Conservation (phyloP, 2,113 vertebrate species). For the Irena cyanogastra region DNA sequence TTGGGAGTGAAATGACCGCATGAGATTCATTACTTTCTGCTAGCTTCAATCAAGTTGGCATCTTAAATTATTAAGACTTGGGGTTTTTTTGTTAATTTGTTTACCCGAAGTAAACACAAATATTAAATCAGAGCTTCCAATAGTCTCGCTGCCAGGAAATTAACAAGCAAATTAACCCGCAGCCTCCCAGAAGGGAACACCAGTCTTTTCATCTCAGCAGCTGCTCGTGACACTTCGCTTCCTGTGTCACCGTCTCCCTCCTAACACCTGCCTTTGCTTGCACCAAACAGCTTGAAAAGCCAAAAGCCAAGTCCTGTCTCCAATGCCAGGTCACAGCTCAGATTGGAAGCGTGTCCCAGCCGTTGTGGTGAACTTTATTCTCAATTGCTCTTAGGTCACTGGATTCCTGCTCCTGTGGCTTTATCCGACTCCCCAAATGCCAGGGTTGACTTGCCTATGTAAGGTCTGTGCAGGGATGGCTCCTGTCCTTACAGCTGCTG, state of each 20-base stretch:
- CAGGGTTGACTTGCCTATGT: conserved; percentile 44
- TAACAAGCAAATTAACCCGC: conserved; percentile 20
- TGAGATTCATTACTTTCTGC: not conserved
- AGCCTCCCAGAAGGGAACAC: not conserved
- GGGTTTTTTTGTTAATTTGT: conserved; percentile 24
- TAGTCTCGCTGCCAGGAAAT: not conserved
- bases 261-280: not conserved
- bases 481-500: conserved; percentile 47
- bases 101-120: not conserved
- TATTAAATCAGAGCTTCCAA: conserved; percentile 37
- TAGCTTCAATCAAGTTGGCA: not conserved
- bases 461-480: not conserved
- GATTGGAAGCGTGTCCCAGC: not conserved
- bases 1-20: not conserved
- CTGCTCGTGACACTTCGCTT: not conserved
- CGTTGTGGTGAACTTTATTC: conserved; percentile 17
- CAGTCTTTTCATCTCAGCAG: not conserved
- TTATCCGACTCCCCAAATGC: conserved; percentile 45
- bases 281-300: not conserved
- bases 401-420: conserved; percentile 34
- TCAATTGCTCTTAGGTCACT: conserved; percentile 34
- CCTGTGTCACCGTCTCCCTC: accelerated
- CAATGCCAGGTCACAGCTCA: not conserved
- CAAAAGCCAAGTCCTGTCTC: not conserved
- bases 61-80: conserved; percentile 36